Conservation (phyloP, 2,113 vertebrate genomes). For the Chascanopsetta lugubris region DNA sequence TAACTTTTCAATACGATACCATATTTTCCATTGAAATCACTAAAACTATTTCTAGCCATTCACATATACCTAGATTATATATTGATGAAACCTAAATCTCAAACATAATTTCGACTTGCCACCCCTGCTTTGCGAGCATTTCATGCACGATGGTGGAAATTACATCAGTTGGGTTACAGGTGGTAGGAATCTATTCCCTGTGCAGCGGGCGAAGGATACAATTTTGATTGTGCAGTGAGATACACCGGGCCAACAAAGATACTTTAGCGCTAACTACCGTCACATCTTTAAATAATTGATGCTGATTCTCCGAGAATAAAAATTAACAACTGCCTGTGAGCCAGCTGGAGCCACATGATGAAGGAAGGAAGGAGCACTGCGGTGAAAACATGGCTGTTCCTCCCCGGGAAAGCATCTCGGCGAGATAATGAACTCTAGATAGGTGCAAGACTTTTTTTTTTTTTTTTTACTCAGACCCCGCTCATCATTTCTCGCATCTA, state of each 20-base stretch:
- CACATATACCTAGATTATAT: background rate
- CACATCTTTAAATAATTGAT: constrained; percentile 67
- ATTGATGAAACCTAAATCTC: background rate
- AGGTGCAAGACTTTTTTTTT: constrained; percentile 22
- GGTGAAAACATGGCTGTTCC: constrained; percentile 37
- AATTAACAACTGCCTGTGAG: constrained; percentile 61
- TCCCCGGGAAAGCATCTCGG: constrained; percentile 41
- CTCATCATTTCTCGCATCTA: constrained; percentile 28
- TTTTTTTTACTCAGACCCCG: constrained; percentile 23
- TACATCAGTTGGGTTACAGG: background rate
- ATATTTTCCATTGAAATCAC: background rate
- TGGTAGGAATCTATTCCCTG: background rate
- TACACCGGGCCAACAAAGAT: constrained; percentile 23
- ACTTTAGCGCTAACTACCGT: constrained; percentile 24
- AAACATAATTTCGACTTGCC: background rate
- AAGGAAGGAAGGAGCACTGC: constrained; percentile 48
- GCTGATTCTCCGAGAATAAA: constrained; percentile 49
- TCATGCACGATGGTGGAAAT: background rate
- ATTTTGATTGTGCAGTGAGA: constrained; percentile 15
- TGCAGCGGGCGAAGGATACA: background rate
- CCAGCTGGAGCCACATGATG: constrained; percentile 49
- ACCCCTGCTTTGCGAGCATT: background rate
- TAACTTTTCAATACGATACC: too few species aligned
- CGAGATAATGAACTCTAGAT: constrained; percentile 64
- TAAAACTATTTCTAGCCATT: background rate